These are phyloP conservation scores for Pseudococcus viburni DNA, from an alignment of 2,888 invertebrate species.

Conservation along the genomic window DNA sequence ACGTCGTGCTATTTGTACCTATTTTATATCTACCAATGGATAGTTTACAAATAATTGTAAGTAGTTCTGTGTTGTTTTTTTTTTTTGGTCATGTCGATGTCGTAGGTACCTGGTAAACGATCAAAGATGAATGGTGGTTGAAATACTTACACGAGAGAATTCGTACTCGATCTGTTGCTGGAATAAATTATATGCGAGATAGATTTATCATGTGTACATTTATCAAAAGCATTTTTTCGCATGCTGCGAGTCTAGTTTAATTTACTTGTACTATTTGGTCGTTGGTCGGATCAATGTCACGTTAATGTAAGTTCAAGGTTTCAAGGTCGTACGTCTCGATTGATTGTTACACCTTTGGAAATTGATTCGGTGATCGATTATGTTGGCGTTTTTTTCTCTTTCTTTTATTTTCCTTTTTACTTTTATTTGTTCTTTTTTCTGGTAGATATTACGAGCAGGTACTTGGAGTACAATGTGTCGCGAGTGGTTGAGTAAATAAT, in stretches of 20 bases:
- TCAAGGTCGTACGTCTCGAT: slow-evolving; percentile 40
- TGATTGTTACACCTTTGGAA: slow-evolving; percentile 38
- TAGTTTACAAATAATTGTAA: slow-evolving; percentile 19
- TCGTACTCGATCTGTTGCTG: neutral
- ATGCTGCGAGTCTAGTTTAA: slow-evolving; percentile 48
- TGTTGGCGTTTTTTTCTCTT: neutral
- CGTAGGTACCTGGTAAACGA: neutral
- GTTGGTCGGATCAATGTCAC: slow-evolving; percentile 43
- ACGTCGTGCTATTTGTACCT: neutral
- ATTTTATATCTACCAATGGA: neutral
- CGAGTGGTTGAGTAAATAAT: slow-evolving; percentile 14
- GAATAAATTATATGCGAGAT: neutral
- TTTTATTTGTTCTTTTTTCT: neutral
- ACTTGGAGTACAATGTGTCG: neutral
- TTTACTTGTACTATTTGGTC: slow-evolving; percentile 37
- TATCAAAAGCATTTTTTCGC: slow-evolving; percentile 51
- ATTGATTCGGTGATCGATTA: slow-evolving; percentile 15
- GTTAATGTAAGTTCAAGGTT: slow-evolving; percentile 46
- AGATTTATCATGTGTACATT: slow-evolving; percentile 30
- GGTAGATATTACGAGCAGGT: neutral
- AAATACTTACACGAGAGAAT: neutral
- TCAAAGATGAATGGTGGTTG: neutral
- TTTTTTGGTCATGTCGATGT: neutral
- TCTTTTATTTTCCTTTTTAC: neutral
- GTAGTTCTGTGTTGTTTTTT: neutral